Percentiles rank a stretch among this genome's conserved stretches.
Conservation (phyloP, 2,888 invertebrate species). For the Spialia ferax region DNA sequence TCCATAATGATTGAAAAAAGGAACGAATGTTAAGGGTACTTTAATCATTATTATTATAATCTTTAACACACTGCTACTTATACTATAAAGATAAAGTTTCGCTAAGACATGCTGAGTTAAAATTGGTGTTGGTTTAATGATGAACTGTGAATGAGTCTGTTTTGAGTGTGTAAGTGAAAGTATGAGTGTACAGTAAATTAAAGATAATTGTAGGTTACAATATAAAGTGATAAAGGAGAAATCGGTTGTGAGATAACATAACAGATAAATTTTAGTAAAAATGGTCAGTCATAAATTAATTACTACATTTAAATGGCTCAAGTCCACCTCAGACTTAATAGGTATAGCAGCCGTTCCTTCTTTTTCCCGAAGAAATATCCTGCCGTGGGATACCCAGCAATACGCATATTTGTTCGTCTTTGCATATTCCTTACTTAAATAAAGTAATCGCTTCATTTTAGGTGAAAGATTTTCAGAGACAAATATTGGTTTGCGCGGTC, state of each 20-base stretch:
- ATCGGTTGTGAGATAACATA: not conserved
- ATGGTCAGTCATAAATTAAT: not conserved
- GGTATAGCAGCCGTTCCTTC: slow-evolving; percentile 1
- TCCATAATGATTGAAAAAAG: not conserved
- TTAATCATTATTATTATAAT: not conserved
- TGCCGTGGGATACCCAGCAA: slow-evolving; percentile 3
- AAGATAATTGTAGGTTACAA: not conserved
- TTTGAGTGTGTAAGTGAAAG: not conserved
- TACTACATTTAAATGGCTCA: not conserved
- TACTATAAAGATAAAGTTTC: not conserved
- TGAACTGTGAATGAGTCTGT: not conserved
- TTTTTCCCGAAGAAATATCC: slow-evolving; percentile 4
- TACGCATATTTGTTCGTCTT: not conserved
- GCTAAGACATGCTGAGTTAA: not conserved
- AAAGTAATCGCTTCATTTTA: slow-evolving; percentile 1
- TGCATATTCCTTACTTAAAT: not conserved
- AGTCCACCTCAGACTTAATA: not conserved
- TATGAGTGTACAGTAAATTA: not conserved
- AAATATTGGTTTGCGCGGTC: slow-evolving; percentile 3
- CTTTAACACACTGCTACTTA: not conserved
- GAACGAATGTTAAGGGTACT: not conserved
- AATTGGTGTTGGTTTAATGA: not conserved
- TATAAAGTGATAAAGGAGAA: not conserved
- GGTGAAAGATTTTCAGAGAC: not conserved
- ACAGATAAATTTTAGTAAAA: not conserved